A percentile compares a stretch with the other conserved stretches of the same genome.
These are phyloP conservation scores for Galagoides demidoff DNA, from an alignment of 2,797 vertebrate species.

Conservation along the genomic window DNA sequence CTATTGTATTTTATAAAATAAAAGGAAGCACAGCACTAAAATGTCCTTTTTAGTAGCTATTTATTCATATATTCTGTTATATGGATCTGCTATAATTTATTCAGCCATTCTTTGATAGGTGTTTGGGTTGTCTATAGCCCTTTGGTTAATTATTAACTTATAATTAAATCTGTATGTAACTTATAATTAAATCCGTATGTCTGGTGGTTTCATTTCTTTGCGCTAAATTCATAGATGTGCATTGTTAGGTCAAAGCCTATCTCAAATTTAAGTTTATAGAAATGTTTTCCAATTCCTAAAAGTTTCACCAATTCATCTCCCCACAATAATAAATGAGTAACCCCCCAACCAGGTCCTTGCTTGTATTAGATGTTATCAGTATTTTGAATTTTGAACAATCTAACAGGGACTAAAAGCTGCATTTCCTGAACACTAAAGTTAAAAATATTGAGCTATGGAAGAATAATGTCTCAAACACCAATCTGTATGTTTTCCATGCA, in stretches of 20 bases:
- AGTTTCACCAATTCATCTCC: neutral
- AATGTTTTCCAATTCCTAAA: slow-evolving; percentile 7
- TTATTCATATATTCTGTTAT: neutral
- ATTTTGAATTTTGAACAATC: slow-evolving; percentile 33
- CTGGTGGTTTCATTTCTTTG: neutral
- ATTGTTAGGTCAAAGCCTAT: neutral
- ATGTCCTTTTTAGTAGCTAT: neutral
- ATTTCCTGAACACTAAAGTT: slow-evolving; percentile 20
- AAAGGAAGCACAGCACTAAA: neutral
- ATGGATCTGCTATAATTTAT: neutral
- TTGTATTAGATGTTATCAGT: neutral
- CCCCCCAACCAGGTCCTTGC: neutral
- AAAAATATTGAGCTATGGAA: neutral
- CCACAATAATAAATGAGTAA: neutral
- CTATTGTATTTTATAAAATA: slow-evolving; percentile 33
- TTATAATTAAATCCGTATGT: neutral
- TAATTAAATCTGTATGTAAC: too few species aligned
- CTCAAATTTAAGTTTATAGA: neutral
- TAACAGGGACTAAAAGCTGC: neutral
- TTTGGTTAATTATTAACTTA: neutral
- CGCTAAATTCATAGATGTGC: neutral
- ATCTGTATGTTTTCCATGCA: neutral
- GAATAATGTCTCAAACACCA: neutral
- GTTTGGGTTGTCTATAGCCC: neutral
- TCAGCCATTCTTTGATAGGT: neutral